Percentiles rank a stretch among this genome's conserved stretches.
phyloP scores from a whole-genome alignment of 2,797 vertebrate genomes.

The Alcedo quadribrachys region DNA sequence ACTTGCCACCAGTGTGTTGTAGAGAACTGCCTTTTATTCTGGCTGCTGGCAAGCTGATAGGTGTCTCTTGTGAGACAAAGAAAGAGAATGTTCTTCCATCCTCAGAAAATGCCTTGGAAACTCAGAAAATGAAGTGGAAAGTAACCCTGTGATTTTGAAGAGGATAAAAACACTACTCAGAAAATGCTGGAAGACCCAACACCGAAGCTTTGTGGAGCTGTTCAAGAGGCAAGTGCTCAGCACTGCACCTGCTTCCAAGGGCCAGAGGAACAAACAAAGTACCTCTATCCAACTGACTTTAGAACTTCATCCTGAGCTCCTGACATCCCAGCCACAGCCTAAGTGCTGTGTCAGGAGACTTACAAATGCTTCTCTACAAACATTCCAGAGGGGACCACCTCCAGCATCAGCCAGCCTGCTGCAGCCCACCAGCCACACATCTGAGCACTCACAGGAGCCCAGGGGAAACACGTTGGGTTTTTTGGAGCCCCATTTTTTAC shows the following conservation, averaged over 20 bases:
- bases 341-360: not conserved
- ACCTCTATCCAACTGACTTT: not conserved
- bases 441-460: not conserved
- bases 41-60: not conserved
- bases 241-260: not conserved
- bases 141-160: not conserved
- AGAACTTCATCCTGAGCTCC: not conserved
- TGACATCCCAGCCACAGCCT: not conserved
- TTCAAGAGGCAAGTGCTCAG: not conserved
- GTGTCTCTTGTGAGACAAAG: not conserved
- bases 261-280: not conserved
- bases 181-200: not conserved
- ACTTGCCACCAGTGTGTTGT: not conserved
- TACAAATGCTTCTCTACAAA: not conserved
- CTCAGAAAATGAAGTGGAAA: not conserved
- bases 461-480: accelerated
- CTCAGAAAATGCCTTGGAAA: not conserved
- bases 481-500: not conserved
- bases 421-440: not conserved
- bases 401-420: not conserved
- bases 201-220: not conserved
- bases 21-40: not conserved
- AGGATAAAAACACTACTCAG: not conserved
- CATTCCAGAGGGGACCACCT: not conserved
- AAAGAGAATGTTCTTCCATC: not conserved